Percentiles rank a stretch among this genome's conserved stretches.
These are phyloP conservation scores for Netta rufina DNA, from an alignment of 2,797 vertebrate genomes.

Conservation along the genomic window DNA sequence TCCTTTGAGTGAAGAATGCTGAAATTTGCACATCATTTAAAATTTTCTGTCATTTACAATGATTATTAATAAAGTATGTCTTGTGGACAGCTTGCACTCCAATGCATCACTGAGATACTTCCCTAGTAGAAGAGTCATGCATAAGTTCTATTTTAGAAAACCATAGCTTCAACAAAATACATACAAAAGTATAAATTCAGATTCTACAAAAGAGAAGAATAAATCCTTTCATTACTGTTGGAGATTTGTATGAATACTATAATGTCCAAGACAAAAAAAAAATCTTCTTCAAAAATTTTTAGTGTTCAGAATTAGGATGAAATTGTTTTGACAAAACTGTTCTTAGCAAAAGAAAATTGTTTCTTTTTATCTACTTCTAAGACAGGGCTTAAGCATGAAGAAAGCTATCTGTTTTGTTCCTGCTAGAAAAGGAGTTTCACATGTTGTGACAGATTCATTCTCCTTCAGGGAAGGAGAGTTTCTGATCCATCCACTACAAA, in stretches of 20 bases:
- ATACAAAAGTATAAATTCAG: neutral
- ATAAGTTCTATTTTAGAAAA: neutral
- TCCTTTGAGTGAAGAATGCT: neutral
- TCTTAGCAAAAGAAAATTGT: neutral
- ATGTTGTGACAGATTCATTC: neutral
- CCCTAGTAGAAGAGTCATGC: neutral
- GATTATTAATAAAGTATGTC: neutral
- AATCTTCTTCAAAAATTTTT: neutral
- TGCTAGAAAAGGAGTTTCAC: neutral
- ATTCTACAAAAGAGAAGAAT: neutral
- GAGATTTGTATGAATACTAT: neutral
- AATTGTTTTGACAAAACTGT: neutral
- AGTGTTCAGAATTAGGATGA: neutral
- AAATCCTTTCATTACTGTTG: neutral
- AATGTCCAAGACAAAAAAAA: neutral
- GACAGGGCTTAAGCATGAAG: neutral
- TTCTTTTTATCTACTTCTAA: neutral
- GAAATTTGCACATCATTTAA: neutral
- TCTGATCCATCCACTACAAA: constrained; percentile 15
- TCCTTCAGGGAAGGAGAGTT: neutral
- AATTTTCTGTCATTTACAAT: neutral
- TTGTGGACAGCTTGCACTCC: neutral
- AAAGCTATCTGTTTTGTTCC: neutral
- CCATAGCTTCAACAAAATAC: neutral
- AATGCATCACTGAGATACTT: neutral